Percentiles rank a stretch among this genome's conserved stretches.
Evolutionary conservation across 2,888 invertebrate genomes (phyloP).

Genomic region (Digitonthophagus gazella): DNA sequence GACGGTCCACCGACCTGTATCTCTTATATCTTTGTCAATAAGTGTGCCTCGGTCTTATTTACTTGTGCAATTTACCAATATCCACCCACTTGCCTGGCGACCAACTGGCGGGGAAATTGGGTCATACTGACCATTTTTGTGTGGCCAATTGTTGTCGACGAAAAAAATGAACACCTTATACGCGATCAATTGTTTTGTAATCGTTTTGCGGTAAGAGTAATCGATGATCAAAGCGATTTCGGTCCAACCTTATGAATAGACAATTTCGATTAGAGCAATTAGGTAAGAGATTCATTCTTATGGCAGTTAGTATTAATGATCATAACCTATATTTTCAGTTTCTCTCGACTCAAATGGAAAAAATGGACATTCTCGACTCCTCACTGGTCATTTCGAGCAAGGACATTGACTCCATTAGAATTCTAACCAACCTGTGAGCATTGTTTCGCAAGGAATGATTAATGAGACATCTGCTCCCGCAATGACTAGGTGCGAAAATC

Average conservation of each 20-base stretch:
- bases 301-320: not conserved
- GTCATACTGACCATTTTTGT: slow-evolving; percentile 14
- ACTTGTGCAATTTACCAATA: slow-evolving; percentile 18
- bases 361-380: not conserved
- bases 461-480: not conserved
- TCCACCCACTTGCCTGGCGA: slow-evolving; percentile 11
- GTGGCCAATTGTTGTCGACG: not conserved
- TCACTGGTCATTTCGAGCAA: not conserved
- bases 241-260: not conserved
- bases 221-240: not conserved
- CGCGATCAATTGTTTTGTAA: slow-evolving; percentile 4
- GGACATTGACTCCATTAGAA: not conserved
- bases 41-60: slow-evolving; percentile 14
- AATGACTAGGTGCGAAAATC: not conserved
- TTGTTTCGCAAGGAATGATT: not conserved
- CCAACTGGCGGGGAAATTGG: slow-evolving; percentile 12
- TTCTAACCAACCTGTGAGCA: not conserved
- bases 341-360: not conserved
- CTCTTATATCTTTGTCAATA: slow-evolving; percentile 18
- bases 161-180: slow-evolving; percentile 4
- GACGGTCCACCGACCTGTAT: not conserved
- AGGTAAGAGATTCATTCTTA: not conserved
- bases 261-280: not conserved
- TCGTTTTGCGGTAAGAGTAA: not conserved
- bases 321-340: not conserved